Conservation (phyloP, 2,888 invertebrate genomes). For the Chloroclystis v-ata region DNA sequence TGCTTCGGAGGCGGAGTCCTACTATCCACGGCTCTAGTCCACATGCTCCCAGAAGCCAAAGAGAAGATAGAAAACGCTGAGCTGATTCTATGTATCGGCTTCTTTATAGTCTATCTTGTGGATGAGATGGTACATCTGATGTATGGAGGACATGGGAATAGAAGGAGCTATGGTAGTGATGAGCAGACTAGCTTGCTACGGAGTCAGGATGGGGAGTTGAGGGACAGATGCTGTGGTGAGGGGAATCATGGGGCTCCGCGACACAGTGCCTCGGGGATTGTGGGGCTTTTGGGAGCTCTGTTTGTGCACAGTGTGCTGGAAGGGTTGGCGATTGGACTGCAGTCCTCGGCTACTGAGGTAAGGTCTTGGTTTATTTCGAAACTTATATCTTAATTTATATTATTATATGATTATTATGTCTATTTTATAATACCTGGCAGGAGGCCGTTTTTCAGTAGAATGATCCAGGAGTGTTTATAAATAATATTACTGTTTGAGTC, state of each 20-base stretch:
- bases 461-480: too few relatives aligned
- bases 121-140: slow-evolving; percentile 85
- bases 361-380: slow-evolving; percentile 9
- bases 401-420: neutral
- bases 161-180: slow-evolving; percentile 36
- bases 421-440: too few relatives aligned
- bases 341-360: slow-evolving; percentile 81
- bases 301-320: slow-evolving; percentile 88
- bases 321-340: slow-evolving; percentile 89
- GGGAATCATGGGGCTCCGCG: slow-evolving; percentile 78
- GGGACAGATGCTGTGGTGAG: slow-evolving; percentile 52
- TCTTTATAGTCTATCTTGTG: slow-evolving; percentile 83
- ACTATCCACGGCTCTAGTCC: slow-evolving; percentile 85
- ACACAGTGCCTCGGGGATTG: slow-evolving; percentile 78
- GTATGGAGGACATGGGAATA: slow-evolving; percentile 57
- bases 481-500: too few relatives aligned
- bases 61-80: slow-evolving; percentile 80
- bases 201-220: slow-evolving; percentile 50
- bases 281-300: slow-evolving; percentile 84
- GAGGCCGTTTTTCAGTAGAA: too few relatives aligned
- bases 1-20: slow-evolving; percentile 91
- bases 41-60: slow-evolving; percentile 89
- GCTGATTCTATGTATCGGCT: slow-evolving; percentile 82
- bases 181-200: slow-evolving; percentile 51
- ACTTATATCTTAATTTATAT: slow-evolving; percentile 1